Evolutionary conservation across 2,888 invertebrate species (phyloP), one percentile per base, ranked within the genome.

Genomic region (Ommatoiulus sabulosus): DNA sequence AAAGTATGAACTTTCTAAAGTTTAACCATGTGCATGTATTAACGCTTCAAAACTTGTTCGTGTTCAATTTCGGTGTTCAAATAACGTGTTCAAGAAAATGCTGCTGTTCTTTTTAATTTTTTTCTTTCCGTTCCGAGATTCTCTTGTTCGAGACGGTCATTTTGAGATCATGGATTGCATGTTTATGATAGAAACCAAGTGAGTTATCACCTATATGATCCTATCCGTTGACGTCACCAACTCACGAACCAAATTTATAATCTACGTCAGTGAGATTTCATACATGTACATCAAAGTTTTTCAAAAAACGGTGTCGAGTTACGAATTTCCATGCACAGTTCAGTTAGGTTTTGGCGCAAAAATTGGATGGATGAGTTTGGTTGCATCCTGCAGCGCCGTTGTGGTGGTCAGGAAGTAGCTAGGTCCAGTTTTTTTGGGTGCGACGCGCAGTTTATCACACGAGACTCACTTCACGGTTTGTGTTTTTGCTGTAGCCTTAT

Each of bases 401-500:
- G 72, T 8, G 72, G 72, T 72, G 72, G 72, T 24, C 72, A 72
- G 72, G 72, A 72, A 72, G 72, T 72, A 8, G 20, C 72, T 24
- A 2, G n/a, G 72, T 72, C n/a, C 72, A 72, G 72, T 72, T 72
- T 72, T 72, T 72, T 72, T 72, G 72, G 72, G 72, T 72, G 72
- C 72, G 72, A 24, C 72, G 8, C 72, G 72, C 72, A 72, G 72
- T 72, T 72, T 72, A 72, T 72, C 72, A 72, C 72, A 20, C 24
- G 24, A 72, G 24, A 72, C 24, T 24, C 72, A 24, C 72, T 72
- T 72, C 20, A 1, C 20, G n/a, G n/a, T 63, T 72, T 20, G 20
- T 72, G 72, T 72, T 72, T 72, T 72, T 72, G 72, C 72, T 63
- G 57, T 3, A 72, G 8, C n/a, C 72, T 72, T 72, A 72, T 72